phyloP scores from a whole-genome alignment of 2,888 invertebrate species.

The Boloria euphrosyne region DNA sequence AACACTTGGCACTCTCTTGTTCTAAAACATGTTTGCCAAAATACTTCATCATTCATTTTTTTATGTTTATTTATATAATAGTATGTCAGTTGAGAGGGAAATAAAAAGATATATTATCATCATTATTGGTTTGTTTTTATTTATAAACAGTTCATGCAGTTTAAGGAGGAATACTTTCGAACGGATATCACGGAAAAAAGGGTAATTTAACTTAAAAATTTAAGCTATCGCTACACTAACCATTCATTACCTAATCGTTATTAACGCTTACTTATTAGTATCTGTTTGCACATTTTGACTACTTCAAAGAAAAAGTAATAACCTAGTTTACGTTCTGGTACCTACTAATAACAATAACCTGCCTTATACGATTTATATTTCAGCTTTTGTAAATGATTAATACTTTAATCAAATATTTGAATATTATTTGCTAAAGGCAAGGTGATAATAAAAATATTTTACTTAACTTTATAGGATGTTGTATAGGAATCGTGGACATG shows the following conservation, averaged over 20 bases:
- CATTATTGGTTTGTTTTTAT: conserved; percentile 74
- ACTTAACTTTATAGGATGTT: no score
- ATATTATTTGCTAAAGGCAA: no score
- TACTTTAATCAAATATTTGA: no score
- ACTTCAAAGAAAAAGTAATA: not conserved
- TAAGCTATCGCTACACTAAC: conserved; percentile 39
- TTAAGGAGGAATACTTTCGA: conserved; percentile 44
- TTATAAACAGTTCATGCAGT: conserved; percentile 49
- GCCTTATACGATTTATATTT: no score
- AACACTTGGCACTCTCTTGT: conserved; percentile 27
- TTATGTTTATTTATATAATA: conserved; percentile 47
- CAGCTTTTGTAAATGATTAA: no score
- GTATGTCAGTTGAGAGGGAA: conserved; percentile 51
- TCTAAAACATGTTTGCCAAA: conserved; percentile 27
- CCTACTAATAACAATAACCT: not conserved
- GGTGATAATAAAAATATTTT: no score
- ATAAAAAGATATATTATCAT: conserved; percentile 77
- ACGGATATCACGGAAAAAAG: conserved; percentile 42
- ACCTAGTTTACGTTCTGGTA: not conserved
- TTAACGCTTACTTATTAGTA: conserved; percentile 38
- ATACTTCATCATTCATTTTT: conserved; percentile 37
- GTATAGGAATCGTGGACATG: no score
- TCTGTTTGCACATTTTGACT: conserved; percentile 9
- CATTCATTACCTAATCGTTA: conserved; percentile 27
- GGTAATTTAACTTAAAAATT: conserved; percentile 46